These are phyloP conservation scores for Eueremaeus valkanovi DNA, from an alignment of 2,888 invertebrate species.

Conservation along the genomic window DNA sequence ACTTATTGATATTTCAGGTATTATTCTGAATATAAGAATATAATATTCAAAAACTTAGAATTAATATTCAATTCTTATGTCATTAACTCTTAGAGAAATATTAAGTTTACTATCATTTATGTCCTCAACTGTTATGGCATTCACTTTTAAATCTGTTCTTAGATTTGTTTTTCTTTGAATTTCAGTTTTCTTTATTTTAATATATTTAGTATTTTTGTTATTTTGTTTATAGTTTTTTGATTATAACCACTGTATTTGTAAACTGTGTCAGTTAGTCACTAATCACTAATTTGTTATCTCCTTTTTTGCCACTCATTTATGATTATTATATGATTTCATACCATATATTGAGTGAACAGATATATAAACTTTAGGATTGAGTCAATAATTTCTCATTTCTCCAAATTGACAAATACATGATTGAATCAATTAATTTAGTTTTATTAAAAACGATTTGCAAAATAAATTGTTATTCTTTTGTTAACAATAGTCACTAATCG, in stretches of 20 bases:
- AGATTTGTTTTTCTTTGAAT: too few relatives aligned
- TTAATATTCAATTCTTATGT: too few relatives aligned
- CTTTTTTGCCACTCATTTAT: background rate
- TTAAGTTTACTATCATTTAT: too few relatives aligned
- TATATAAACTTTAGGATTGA: background rate
- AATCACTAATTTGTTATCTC: background rate
- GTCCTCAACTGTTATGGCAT: too few relatives aligned
- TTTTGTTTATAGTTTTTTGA: too few relatives aligned
- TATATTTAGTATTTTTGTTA: too few relatives aligned
- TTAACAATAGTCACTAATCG: background rate
- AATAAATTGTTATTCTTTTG: background rate
- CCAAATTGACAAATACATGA: background rate
- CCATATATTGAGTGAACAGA: background rate
- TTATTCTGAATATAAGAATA: too few relatives aligned
- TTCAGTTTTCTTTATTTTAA: too few relatives aligned
- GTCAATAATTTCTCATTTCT: conserved; percentile 4
- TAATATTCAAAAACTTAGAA: too few relatives aligned
- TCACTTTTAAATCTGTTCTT: background rate
- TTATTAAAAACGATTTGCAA: background rate
- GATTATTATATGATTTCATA: background rate
- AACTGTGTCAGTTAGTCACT: background rate
- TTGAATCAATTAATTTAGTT: conserved; percentile 1
- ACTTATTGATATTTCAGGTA: too few relatives aligned
- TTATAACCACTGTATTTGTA: background rate
- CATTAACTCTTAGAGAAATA: too few relatives aligned